These are phyloP conservation scores for Semotilus atromaculatus DNA, from an alignment of 2,797 vertebrate genomes.

Conservation along the genomic window DNA sequence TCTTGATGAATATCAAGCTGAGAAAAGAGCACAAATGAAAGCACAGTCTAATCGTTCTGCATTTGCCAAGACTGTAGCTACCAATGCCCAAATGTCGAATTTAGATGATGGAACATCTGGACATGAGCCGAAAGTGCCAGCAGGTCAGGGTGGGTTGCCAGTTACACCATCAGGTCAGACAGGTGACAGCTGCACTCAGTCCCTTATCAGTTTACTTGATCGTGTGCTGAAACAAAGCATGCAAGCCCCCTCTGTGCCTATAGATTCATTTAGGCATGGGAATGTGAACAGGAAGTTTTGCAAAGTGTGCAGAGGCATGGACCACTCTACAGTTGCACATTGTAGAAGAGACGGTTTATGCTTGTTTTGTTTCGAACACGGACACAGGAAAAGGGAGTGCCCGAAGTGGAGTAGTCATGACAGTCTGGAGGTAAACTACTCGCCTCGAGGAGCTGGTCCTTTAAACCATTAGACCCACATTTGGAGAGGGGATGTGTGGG, in stretches of 20 bases:
- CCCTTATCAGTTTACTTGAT: background rate
- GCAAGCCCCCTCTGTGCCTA: background rate
- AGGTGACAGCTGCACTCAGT: constrained; percentile 4
- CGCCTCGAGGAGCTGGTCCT: background rate
- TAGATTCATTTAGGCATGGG: background rate
- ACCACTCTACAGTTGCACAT: background rate
- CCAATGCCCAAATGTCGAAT: background rate
- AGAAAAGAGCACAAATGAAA: background rate
- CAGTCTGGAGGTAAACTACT: background rate
- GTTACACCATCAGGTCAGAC: background rate
- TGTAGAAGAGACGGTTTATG: too few relatives aligned
- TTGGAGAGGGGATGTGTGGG: background rate
- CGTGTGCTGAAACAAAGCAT: background rate
- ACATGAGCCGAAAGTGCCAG: background rate
- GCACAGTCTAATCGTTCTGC: background rate
- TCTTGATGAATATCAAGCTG: too few relatives aligned
- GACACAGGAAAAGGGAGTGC: too few relatives aligned
- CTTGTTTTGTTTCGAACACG: too few relatives aligned
- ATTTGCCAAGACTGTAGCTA: background rate
- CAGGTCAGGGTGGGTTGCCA: background rate
- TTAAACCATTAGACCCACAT: constrained; percentile 4
- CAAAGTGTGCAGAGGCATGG: background rate
- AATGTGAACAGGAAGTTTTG: background rate
- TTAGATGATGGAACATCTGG: background rate
- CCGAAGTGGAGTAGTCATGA: too few relatives aligned